Conservation (phyloP, 2,113 vertebrate species). For the Lota lota region DNA sequence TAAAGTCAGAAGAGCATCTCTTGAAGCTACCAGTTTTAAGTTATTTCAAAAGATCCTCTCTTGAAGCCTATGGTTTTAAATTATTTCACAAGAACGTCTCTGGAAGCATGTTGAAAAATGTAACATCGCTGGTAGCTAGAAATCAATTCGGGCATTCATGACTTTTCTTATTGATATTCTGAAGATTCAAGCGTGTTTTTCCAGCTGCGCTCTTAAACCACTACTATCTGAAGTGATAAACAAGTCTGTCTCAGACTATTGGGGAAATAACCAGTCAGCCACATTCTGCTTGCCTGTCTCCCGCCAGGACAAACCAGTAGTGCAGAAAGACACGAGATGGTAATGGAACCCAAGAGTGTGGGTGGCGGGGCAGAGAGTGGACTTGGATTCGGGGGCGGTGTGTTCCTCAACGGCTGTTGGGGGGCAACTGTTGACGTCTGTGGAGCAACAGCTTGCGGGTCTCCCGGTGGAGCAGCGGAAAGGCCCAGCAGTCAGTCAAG, state of each 20-base stretch:
- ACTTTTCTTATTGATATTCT: no score
- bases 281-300: background rate
- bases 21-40: no score
- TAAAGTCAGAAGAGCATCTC: no score
- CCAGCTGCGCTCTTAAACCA: no score
- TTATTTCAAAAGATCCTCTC: no score
- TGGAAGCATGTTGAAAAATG: no score
- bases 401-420: slow-evolving; percentile 65
- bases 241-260: background rate
- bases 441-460: slow-evolving; percentile 66
- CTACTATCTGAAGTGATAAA: background rate
- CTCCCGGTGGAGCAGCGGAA: slow-evolving; percentile 58
- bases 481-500: slow-evolving; percentile 57
- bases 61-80: no score
- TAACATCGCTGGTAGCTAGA: no score
- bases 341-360: slow-evolving; percentile 42
- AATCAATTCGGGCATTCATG: no score
- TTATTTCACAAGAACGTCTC: no score
- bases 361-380: slow-evolving; percentile 6
- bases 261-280: no score
- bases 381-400: slow-evolving; percentile 29
- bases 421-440: slow-evolving; percentile 67
- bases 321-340: slow-evolving; percentile 47
- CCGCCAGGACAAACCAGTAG: slow-evolving; percentile 11
- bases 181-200: no score